Base-by-base conservation (phyloP, 2,113 vertebrate species). In the Tragelaphus strepsiceros region DNA sequence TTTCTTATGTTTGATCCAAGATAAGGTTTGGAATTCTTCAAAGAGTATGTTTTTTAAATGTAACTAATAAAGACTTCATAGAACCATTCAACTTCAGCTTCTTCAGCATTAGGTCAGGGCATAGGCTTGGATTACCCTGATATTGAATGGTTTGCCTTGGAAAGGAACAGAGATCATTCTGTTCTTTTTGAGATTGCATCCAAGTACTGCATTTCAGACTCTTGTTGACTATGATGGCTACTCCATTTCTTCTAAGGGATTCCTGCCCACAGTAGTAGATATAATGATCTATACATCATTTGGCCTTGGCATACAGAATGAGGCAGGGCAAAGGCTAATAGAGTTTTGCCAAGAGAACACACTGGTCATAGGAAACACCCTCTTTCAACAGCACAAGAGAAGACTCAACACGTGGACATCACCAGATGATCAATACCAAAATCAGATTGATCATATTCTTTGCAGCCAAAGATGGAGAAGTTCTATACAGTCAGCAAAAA, bases 51-150 rank as follows among this genome's bases (percentile, higher is more conserved):
- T 89, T 94, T 43, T 43, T 3, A 51, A 51, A 86, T 6, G 13
- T n/a, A 83, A 30, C 30, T 81, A 77, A 85, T 94, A 81, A 80
- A 92, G 59, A 51, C 39, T 77, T 77, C 67, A 74, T 39, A 21
- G 64, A 67, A 67, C 64, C 17, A 35, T 67, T 67, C 9, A 35
- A 21, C 32, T 67, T 67, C 32, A 35, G 17, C 17, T 35, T 67
- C 61, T 16, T 64, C 61, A 67, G 64, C 32, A 9, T 67, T 67
- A 35, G 64, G 64, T 35, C 4, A 1, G 30, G 64, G 32, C 32
- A 67, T 67, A 67, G 64, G 35, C 17, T 67, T 11, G 64, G 32
- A 67, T 67, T 67, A 67, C 32, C 30, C 4, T 67, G 64, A 67
- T 67, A 35, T 35, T 67, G 64, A 67, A 67, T 67, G 64, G 32